A percentile compares a stretch with the other conserved stretches of the same genome.
Evolutionary conservation across 2,113 vertebrate genomes (phyloP).

Genomic region (Spermophilus dauricus): DNA sequence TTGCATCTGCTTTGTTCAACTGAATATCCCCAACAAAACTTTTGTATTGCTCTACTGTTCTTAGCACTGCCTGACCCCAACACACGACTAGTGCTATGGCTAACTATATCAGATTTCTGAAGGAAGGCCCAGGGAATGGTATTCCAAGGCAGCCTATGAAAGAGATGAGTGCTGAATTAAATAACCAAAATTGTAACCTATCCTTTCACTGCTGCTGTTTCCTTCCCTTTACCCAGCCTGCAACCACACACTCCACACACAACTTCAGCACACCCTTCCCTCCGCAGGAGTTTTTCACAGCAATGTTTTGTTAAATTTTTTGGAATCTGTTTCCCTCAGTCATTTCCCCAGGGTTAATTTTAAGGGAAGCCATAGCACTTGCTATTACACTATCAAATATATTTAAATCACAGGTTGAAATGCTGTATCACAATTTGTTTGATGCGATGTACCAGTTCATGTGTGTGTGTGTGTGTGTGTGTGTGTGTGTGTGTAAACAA

Average conservation of each 20-base stretch:
- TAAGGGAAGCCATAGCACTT: not conserved
- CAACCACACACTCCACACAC: not conserved
- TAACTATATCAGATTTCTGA: not conserved
- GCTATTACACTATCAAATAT: not conserved
- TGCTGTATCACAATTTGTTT: not conserved
- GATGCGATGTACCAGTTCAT: not conserved
- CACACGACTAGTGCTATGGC: not conserved
- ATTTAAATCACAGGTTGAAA: not conserved
- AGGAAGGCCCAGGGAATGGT: not conserved
- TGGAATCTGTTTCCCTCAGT: not conserved
- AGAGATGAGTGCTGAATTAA: not conserved
- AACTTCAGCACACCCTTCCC: not conserved
- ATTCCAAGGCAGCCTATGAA: not conserved
- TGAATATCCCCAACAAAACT: not conserved
- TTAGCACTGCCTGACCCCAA: not conserved
- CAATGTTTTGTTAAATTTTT: not conserved
- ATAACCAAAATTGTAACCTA: not conserved
- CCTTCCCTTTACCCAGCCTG: not conserved
- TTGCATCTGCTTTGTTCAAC: not conserved
- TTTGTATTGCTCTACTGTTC: not conserved
- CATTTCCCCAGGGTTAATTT: not conserved
- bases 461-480: not conserved
- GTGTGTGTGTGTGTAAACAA: conserved; percentile 19
- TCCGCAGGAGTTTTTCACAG: not conserved
- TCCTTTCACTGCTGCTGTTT: not conserved